Evolutionary conservation across 2,113 vertebrate species (phyloP), one percentile per base, ranked within the genome.

Genomic region (Spea multiplicata): DNA sequence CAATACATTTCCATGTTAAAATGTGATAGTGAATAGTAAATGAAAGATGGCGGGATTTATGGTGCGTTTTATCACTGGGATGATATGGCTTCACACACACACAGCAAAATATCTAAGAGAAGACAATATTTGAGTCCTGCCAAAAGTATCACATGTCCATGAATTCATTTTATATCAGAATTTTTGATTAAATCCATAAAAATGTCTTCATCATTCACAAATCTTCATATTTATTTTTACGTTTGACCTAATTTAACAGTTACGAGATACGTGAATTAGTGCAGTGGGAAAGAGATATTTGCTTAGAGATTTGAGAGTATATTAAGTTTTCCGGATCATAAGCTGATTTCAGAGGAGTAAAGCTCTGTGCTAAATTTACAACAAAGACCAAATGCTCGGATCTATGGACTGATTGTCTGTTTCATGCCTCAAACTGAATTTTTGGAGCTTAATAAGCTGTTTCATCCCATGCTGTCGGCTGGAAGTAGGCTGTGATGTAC

Each of bases 401-500:
- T 6, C 13, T 53, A 6, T 55, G 13, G 3, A 45, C 64, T 75
- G 74, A 66, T 30, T 75, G 64, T 66, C 74, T 46, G 74, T 53
- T 75, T 55, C 55, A 75, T 75, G 64, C 64, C 74, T 67, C 53
- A 75, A 75, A 67, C 16, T 46, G 44, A 66, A 53, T 66, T 75
- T 75, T 67, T 17, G 64, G 7, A 66, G 49, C 74, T 75, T 66
- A 75, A 75, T 67, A 46, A 75, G 64, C 59, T 74, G 72, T 64
- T 74, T 74, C 45, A 74, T 74, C 57, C 10, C 44, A 49, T 49
- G 57, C 72, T 9, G 72, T 14, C 57, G 64, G 72, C 74, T 75
- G 17, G 12, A 75, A 75, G 62, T 14, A 66, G 62, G 62, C 44
- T 7, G 65, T 66, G 73, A 50, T 65, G 66, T 52, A 59, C 44